A percentile compares a stretch with the other conserved stretches of the same genome.
These are phyloP conservation scores for Xanthia togata DNA, from an alignment of 2,888 invertebrate species.

Conservation along the genomic window DNA sequence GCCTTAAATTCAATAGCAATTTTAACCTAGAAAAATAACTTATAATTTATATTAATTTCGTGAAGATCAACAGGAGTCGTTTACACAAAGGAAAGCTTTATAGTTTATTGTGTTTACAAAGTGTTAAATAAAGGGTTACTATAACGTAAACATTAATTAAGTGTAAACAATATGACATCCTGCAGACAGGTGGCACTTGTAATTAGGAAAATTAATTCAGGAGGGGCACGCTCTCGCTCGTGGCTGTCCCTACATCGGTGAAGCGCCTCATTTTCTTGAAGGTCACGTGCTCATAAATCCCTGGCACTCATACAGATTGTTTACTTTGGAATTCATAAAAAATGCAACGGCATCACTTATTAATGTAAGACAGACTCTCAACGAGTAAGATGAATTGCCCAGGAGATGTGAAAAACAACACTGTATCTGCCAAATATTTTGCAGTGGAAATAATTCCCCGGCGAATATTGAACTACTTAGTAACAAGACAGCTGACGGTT, in stretches of 20 bases:
- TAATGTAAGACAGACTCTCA: conserved; percentile 47
- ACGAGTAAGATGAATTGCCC: conserved; percentile 44
- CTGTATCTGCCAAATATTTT: conserved; percentile 17
- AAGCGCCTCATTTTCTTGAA: conserved; percentile 68
- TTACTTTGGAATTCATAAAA: conserved; percentile 76
- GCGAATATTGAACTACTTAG: conserved; percentile 44
- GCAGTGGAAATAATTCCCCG: conserved; percentile 16
- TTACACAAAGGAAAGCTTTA: conserved; percentile 36
- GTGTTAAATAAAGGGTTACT: conserved; percentile 37
- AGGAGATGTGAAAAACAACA: conserved; percentile 18
- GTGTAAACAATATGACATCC: conserved; percentile 67
- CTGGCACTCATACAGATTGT: conserved; percentile 74
- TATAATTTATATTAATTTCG: conserved; percentile 9
- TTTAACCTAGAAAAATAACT: conserved; percentile 8
- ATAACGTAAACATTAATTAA: conserved; percentile 66
- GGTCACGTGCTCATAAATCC: conserved; percentile 77
- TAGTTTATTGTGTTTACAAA: conserved; percentile 51
- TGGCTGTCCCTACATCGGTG: conserved; percentile 26
- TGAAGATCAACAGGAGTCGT: conserved; percentile 28
- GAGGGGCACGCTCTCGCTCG: conserved; percentile 56
- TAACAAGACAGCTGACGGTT: conserved; percentile 50
- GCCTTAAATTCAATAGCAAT: conserved; percentile 25
- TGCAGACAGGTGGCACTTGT: conserved; percentile 67
- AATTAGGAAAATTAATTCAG: conserved; percentile 74
- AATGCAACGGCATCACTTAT: conserved; percentile 70